Evolutionary conservation across 2,888 invertebrate genomes (phyloP).

Genomic region (Tinea pellionella): DNA sequence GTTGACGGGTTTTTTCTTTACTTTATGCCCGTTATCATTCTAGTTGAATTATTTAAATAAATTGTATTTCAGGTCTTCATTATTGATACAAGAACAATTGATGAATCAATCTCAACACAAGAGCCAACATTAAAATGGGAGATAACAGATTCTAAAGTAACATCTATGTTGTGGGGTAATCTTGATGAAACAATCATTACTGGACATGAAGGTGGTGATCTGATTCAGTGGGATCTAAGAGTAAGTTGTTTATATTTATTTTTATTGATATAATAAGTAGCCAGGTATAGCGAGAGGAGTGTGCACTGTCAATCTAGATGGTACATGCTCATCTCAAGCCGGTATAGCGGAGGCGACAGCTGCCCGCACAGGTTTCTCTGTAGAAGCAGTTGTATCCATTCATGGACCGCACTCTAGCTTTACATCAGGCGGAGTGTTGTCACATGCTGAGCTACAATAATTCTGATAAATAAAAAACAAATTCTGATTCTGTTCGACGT

Average conservation of each 20-base stretch:
- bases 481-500: too few species aligned
- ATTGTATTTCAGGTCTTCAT: slow-evolving; percentile 74
- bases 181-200: slow-evolving; percentile 92
- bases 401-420: too few species aligned
- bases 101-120: slow-evolving; percentile 75
- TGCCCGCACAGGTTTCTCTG: too few species aligned
- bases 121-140: slow-evolving; percentile 84
- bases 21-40: too few species aligned
- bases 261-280: not conserved
- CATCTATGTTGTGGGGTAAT: slow-evolving; percentile 94
- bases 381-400: too few species aligned
- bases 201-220: slow-evolving; percentile 94
- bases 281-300: too few species aligned
- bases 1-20: not conserved
- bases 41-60: not conserved
- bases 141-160: slow-evolving; percentile 85
- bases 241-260: slow-evolving; percentile 46
- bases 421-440: too few species aligned
- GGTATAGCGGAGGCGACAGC: too few species aligned
- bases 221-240: slow-evolving; percentile 93
- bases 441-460: too few species aligned
- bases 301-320: too few species aligned
- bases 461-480: too few species aligned
- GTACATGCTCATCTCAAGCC: too few species aligned
- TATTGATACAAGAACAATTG: slow-evolving; percentile 83